Percentiles rank a stretch among this genome's conserved stretches.
These are phyloP conservation scores for Lerista edwardsae DNA, from an alignment of 2,797 vertebrate species.

Conservation along the genomic window DNA sequence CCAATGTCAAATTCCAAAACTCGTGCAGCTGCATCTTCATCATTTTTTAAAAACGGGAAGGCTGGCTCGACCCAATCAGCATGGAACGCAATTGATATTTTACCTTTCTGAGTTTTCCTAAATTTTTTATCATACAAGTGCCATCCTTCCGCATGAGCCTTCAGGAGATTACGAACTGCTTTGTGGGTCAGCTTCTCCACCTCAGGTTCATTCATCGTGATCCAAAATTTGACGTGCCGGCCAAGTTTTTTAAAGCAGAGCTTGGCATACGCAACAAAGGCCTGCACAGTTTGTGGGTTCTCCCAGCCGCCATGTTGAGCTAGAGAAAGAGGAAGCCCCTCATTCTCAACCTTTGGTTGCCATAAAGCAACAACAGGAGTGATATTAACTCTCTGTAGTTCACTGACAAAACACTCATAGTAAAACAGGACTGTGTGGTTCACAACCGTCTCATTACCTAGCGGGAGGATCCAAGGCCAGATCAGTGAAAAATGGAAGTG, in stretches of 20 bases:
- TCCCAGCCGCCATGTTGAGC: conserved; percentile 86
- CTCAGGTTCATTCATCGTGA: conserved; percentile 91
- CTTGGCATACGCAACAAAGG: conserved; percentile 88
- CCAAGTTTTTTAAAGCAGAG: conserved; percentile 91
- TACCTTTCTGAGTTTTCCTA: conserved; percentile 84
- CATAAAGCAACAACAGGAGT: conserved; percentile 92
- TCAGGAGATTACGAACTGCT: conserved; percentile 89
- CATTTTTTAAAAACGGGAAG: conserved; percentile 87
- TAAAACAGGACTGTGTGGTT: conserved; percentile 87
- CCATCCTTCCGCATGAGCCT: conserved; percentile 91
- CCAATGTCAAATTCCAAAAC: conserved; percentile 90
- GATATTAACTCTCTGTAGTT: conserved; percentile 88
- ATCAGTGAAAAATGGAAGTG: conserved; percentile 95
- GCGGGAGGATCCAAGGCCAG: conserved; percentile 90
- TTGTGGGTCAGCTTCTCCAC: conserved; percentile 85
- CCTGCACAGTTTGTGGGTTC: conserved; percentile 81
- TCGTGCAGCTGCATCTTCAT: conserved; percentile 87
- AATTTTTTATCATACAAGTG: conserved; percentile 86
- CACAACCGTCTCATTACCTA: conserved; percentile 81
- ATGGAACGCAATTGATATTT: conserved; percentile 90
- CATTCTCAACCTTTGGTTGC: conserved; percentile 84
- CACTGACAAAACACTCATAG: conserved; percentile 89
- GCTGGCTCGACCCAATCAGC: conserved; percentile 96
- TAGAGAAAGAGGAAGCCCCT: conserved; percentile 85
- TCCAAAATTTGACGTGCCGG: conserved; percentile 90